Evolutionary conservation across 1,140 invertebrate species (phyloP).

Genomic region (Pteromalus puparum): DNA sequence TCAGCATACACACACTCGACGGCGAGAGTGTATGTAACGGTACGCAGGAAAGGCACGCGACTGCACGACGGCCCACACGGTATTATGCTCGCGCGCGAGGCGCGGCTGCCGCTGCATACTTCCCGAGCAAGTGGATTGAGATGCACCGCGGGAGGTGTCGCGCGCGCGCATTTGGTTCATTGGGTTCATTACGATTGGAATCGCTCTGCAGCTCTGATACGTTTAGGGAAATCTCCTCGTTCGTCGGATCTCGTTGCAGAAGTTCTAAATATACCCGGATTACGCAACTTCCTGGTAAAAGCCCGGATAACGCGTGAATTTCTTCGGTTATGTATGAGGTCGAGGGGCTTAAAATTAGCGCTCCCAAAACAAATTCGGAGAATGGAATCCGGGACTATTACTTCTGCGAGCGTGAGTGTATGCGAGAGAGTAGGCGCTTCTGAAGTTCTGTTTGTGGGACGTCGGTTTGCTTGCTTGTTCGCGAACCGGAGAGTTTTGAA

Average conservation of each 20-base stretch:
- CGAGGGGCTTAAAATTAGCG: constrained; percentile 26
- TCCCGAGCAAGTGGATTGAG: neutral
- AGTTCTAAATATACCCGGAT: neutral
- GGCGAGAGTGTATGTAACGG: neutral
- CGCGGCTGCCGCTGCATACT: constrained; percentile 1
- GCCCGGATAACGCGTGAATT: neutral
- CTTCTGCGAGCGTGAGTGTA: neutral
- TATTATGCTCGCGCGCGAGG: neutral
- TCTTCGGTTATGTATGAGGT: neutral
- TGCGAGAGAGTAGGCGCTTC: neutral
- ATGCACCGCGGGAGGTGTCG: neutral
- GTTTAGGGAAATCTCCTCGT: too few species aligned
- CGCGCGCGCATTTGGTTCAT: neutral
- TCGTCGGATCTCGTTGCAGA: too few species aligned
- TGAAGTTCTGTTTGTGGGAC: too few species aligned
- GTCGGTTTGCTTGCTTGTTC: neutral
- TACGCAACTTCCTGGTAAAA: neutral
- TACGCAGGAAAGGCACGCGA: constrained; percentile 3
- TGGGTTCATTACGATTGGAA: neutral
- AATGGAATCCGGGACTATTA: constrained; percentile 25
- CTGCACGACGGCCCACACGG: neutral
- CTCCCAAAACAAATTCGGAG: constrained; percentile 16
- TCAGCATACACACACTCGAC: neutral
- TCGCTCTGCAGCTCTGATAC: neutral
- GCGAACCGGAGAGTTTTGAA: neutral